Percentiles rank a stretch among this genome's conserved stretches.
These are phyloP conservation scores for Campoplex nolae DNA, from an alignment of 2,888 invertebrate species.

Conservation along the genomic window DNA sequence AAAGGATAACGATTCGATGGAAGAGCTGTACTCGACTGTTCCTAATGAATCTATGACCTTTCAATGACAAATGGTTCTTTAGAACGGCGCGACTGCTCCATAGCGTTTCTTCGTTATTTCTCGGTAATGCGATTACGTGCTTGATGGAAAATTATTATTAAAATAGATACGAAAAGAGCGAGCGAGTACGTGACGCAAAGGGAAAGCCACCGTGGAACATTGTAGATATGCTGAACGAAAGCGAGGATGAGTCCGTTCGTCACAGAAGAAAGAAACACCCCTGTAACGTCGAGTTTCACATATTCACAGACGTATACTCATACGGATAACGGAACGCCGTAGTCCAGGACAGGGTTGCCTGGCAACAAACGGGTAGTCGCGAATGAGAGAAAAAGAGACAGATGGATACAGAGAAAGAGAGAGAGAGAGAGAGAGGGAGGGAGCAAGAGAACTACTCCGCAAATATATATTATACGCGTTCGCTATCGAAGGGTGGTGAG, in stretches of 20 bases:
- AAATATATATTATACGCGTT: constrained; percentile 72
- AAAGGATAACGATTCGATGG: not conserved
- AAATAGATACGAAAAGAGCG: constrained; percentile 15
- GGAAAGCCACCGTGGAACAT: constrained; percentile 42
- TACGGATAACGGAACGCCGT: constrained; percentile 41
- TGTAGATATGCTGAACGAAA: constrained; percentile 57
- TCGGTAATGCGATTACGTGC: constrained; percentile 38
- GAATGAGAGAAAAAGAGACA: constrained; percentile 16
- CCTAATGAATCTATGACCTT: not conserved
- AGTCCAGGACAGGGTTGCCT: constrained; percentile 77
- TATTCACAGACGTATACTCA: constrained; percentile 33
- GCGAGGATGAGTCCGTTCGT: constrained; percentile 56
- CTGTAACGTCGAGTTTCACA: constrained; percentile 53
- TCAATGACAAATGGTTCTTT: constrained; percentile 4
- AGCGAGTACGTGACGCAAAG: constrained; percentile 22
- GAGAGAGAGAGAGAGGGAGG: constrained; percentile 32
- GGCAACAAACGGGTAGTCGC: constrained; percentile 79
- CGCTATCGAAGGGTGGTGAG: constrained; percentile 81
- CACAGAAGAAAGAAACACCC: constrained; percentile 61
- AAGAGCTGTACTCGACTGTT: not conserved
- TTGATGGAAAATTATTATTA: constrained; percentile 42
- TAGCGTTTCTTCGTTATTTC: constrained; percentile 26
- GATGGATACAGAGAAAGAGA: constrained; percentile 2
- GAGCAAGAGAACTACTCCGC: constrained; percentile 44
- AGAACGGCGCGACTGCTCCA: not conserved